These are phyloP conservation scores for Adineta ricciae DNA, from an alignment of 2,888 invertebrate species.

Conservation along the genomic window DNA sequence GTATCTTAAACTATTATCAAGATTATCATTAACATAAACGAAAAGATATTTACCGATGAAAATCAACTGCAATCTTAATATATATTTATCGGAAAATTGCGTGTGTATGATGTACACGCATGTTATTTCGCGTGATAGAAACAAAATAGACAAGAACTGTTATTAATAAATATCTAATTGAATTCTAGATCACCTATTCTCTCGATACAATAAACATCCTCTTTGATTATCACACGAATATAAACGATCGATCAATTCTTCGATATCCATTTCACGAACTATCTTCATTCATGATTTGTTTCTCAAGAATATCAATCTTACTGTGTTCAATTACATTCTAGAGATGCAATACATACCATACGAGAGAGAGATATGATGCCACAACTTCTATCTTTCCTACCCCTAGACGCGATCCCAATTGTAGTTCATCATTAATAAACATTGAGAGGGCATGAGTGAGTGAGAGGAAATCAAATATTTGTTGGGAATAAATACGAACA, in stretches of 20 bases:
- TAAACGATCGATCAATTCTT: neutral
- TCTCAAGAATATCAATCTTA: neutral
- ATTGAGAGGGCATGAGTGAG: neutral
- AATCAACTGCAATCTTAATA: neutral
- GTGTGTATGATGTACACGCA: neutral
- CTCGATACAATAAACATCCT: neutral
- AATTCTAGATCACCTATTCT: neutral
- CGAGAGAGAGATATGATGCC: neutral
- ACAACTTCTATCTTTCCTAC: neutral
- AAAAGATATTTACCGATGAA: neutral
- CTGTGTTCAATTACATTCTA: neutral
- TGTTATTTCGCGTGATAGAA: neutral
- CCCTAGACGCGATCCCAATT: neutral
- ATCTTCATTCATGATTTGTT: neutral
- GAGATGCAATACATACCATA: neutral
- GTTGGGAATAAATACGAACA: neutral
- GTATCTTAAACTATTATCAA: neutral
- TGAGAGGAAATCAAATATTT: neutral
- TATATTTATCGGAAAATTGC: neutral
- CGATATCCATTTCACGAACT: neutral
- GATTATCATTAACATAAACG: neutral
- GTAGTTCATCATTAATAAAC: neutral
- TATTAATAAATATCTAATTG: neutral
- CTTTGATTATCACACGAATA: neutral
- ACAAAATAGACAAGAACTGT: neutral